phyloP scores from a whole-genome alignment of 2,888 invertebrate genomes.

The Mesodorylaimus sp. region DNA sequence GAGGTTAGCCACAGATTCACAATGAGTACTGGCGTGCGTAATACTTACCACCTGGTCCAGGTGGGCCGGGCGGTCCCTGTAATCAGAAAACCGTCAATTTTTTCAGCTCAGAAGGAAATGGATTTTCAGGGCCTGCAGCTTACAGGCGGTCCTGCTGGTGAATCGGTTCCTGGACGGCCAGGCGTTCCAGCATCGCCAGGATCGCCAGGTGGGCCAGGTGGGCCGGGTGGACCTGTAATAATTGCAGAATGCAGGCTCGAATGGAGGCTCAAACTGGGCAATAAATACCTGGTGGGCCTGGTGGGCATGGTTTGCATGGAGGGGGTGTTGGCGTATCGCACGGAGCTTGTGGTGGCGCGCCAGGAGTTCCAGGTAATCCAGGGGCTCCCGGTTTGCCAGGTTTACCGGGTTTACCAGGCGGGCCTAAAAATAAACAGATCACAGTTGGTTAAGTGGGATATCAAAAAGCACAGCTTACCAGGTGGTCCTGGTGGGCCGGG shows the following conservation, averaged over 20 bases:
- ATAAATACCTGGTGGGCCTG: constrained; percentile 17
- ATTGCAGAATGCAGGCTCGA: too few relatives aligned
- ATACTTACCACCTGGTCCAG: constrained; percentile 1
- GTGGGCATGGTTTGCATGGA: constrained; percentile 10
- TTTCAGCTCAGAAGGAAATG: constrained; percentile 7
- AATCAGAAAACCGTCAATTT: constrained; percentile 15
- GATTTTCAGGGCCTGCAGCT: constrained; percentile 2
- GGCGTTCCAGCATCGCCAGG: too few relatives aligned
- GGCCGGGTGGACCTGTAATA: constrained; percentile 24
- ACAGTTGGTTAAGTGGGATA: too few relatives aligned
- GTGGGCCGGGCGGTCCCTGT: constrained; percentile 18
- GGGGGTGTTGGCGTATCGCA: neutral
- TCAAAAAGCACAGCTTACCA: too few relatives aligned
- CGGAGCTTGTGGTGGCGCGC: neutral
- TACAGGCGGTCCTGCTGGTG: constrained; percentile 14
- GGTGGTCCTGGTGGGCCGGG: too few relatives aligned
- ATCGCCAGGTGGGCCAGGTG: constrained; percentile 24
- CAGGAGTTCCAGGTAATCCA: constrained; percentile 19
- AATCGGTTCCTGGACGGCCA: neutral
- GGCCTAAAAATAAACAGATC: too few relatives aligned
- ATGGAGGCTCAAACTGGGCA: too few relatives aligned
- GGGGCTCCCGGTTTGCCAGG: constrained; percentile 16
- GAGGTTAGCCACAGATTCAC: too few relatives aligned
- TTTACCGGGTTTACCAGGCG: constrained; percentile 4
- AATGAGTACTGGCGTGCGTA: too few relatives aligned